Conservation (phyloP, 1,140 invertebrate species). For the Brachionus rubens region DNA sequence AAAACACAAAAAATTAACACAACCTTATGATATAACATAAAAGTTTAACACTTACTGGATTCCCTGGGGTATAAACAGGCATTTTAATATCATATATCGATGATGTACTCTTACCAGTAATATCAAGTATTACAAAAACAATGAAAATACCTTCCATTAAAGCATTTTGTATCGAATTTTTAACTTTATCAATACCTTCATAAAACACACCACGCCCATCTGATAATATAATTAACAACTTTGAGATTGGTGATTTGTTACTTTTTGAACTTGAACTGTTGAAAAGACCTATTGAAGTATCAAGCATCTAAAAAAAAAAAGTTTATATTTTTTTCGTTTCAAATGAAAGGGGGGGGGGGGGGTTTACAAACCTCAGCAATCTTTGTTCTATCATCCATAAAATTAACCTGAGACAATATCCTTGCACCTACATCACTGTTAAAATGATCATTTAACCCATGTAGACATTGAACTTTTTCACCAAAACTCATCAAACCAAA, state of each 20-base stretch:
- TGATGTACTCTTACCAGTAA: conserved; percentile 71
- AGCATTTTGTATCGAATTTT: conserved; percentile 74
- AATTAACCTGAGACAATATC: background rate
- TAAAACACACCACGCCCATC: conserved; percentile 88
- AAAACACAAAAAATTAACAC: background rate
- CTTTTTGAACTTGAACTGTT: conserved; percentile 50
- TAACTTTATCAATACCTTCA: conserved; percentile 76
- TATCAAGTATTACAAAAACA: conserved; percentile 92
- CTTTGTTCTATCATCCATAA: conserved; percentile 22
- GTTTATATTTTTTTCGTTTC: background rate
- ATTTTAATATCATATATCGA: conserved; percentile 86
- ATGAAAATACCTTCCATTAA: conserved; percentile 79
- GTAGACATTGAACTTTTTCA: conserved; percentile 1
- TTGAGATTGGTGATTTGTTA: conserved; percentile 3
- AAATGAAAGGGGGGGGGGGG: background rate
- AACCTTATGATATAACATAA: background rate
- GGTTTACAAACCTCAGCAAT: conserved; percentile 13
- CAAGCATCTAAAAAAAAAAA: conserved; percentile 65
- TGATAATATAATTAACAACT: conserved; percentile 60
- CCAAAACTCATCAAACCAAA: conserved; percentile 46
- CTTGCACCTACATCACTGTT: conserved; percentile 7
- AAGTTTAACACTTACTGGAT: conserved; percentile 55
- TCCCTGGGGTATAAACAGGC: conserved; percentile 66
- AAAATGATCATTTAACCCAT: background rate
- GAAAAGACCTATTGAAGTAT: conserved; percentile 66